Evolutionary conservation across 2,113 vertebrate genomes (phyloP), one percentile per base, ranked within the genome.

Genomic region (Archocentrus centrarchus): DNA sequence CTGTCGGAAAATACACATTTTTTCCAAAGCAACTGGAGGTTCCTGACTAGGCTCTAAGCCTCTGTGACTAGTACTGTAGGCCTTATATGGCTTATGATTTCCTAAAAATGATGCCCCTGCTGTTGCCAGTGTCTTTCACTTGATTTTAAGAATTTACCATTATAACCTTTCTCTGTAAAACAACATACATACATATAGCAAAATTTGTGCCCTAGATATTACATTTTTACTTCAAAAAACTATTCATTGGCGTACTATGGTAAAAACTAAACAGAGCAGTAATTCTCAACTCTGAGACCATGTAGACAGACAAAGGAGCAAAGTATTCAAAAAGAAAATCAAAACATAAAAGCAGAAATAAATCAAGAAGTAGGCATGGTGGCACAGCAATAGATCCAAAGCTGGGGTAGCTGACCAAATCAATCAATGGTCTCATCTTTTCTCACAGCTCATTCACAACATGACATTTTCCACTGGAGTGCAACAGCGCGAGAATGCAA

Each of bases 401-500:
- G 61, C 24, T 0, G 15, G 37, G 41, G 3, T 11, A 47, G 75
- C 32, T 80, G 68, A 75, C 75, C 55, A 59, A 84, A 77, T 64
- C 62, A 64, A 77, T 88, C 87, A 80, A 62, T 75, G n/a, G 59
- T 59, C 81, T 82, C 37, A 55, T 82, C 47, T 61, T 70, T 37
- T 80, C 66, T 76, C 35, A 60, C 55, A 68, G 75, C 58, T n/a
- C 2, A 20, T 60, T 82, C 76, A 53, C 78, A 82, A 79, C 77
- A 60, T 85, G 77, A 83, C 86, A 81, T 63, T 70, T 87, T 90
- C 89, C 53, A 89, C 86, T 70, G 66, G 27, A 93, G 92, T 59
- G 47, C 27, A 88, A 82, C 70, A 85, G 89, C 62, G 58, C 3
- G 30, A 80, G 58, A 81, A 83, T 87, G 70, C 75, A 79, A 37